Percentiles rank a stretch among this genome's conserved stretches.
These are phyloP conservation scores for Nesidiocoris tenuis DNA, from an alignment of 2,888 invertebrate genomes.

Conservation along the genomic window DNA sequence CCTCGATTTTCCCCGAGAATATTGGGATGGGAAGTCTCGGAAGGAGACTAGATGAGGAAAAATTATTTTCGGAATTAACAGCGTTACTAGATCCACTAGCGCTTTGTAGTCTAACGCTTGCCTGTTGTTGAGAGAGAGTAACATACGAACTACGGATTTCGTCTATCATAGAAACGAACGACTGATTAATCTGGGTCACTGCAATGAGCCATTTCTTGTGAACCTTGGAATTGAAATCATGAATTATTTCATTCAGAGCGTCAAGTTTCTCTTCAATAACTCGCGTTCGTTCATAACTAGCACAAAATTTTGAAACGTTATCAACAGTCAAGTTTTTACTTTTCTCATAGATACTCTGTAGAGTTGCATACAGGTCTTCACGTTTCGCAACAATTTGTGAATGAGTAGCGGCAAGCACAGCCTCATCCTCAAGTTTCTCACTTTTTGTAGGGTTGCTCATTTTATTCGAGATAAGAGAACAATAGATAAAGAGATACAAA, in stretches of 20 bases:
- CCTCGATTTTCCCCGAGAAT: slow-evolving; percentile 20
- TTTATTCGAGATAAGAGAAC: too few relatives aligned
- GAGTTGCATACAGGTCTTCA: too few relatives aligned
- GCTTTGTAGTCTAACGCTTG: too few relatives aligned
- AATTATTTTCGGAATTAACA: not conserved
- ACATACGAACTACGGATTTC: not conserved
- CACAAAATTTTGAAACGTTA: not conserved
- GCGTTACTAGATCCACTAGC: not conserved
- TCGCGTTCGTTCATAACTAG: slow-evolving; percentile 5
- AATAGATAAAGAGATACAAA: too few relatives aligned
- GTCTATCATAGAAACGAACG: slow-evolving; percentile 4
- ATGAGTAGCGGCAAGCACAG: too few relatives aligned
- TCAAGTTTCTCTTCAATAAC: slow-evolving; percentile 7
- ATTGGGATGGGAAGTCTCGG: slow-evolving; percentile 17
- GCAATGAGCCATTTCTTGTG: not conserved
- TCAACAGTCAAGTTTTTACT: slow-evolving; percentile 1
- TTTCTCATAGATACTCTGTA: slow-evolving; percentile 3
- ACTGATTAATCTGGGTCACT: not conserved
- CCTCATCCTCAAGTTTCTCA: too few relatives aligned
- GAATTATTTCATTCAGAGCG: not conserved
- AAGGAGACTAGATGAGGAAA: not conserved
- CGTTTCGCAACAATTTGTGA: too few relatives aligned
- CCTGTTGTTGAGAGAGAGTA: not conserved
- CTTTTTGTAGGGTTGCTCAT: too few relatives aligned
- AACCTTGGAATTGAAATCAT: not conserved